Evolutionary conservation across 2,888 invertebrate species (phyloP).

Genomic region (Melipona bicolor): DNA sequence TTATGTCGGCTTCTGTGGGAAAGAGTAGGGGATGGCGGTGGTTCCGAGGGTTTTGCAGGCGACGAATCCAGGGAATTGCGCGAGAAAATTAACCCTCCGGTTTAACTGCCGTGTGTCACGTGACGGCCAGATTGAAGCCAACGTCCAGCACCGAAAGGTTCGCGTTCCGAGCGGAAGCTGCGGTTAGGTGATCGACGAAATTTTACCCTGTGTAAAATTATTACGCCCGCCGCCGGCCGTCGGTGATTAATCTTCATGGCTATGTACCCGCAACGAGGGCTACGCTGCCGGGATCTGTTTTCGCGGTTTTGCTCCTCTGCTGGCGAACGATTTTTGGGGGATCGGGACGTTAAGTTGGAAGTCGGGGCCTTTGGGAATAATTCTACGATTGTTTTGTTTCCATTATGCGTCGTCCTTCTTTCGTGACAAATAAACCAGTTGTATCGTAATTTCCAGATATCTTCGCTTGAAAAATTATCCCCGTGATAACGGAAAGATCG

Average conservation of each 20-base stretch:
- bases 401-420: too few relatives aligned
- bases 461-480: too few relatives aligned
- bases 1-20: not conserved
- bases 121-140: slow-evolving; percentile 51
- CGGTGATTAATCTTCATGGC: slow-evolving; percentile 47
- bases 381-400: too few relatives aligned
- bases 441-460: too few relatives aligned
- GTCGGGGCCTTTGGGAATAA: too few relatives aligned
- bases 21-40: not conserved
- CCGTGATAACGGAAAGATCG: too few relatives aligned
- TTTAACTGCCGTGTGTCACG: slow-evolving; percentile 69
- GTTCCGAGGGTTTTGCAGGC: slow-evolving; percentile 20
- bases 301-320: not conserved
- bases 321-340: not conserved
- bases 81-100: slow-evolving; percentile 64
- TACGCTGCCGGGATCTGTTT: not conserved
- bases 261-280: slow-evolving; percentile 9
- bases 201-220: slow-evolving; percentile 41
- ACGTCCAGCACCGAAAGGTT: slow-evolving; percentile 20
- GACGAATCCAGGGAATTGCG: slow-evolving; percentile 70
- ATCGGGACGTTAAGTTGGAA: too few relatives aligned
- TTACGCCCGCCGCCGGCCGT: slow-evolving; percentile 32
- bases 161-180: slow-evolving; percentile 47
- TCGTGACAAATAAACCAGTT: too few relatives aligned
- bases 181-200: slow-evolving; percentile 59